Conservation (phyloP, 2,797 vertebrate genomes). For the Eurystomus glaucurus region DNA sequence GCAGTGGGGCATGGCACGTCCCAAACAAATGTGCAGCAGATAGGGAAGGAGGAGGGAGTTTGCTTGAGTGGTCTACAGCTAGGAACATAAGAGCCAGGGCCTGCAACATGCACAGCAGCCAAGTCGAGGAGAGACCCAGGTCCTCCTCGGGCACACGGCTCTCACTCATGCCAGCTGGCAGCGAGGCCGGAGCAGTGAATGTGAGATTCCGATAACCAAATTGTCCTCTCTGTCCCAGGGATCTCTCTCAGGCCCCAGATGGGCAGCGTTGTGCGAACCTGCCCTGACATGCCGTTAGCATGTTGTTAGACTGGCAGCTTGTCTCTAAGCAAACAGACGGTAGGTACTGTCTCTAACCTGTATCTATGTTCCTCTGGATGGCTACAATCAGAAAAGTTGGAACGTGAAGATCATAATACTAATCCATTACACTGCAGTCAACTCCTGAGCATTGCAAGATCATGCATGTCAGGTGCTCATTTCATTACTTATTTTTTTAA, state of each 20-base stretch:
- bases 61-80: background rate
- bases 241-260: background rate
- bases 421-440: constrained; percentile 55
- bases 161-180: background rate
- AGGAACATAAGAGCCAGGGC: background rate
- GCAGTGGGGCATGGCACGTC: background rate
- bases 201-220: background rate
- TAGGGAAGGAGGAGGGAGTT: background rate
- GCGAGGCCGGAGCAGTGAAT: background rate
- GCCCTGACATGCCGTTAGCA: background rate
- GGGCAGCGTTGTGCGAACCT: constrained; percentile 1
- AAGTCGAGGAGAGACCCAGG: background rate
- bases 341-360: constrained; percentile 76
- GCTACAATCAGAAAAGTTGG: constrained; percentile 79
- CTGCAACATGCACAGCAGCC: background rate
- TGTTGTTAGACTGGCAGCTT: constrained; percentile 63
- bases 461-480: constrained; percentile 58
- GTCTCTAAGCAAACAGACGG: constrained; percentile 63
- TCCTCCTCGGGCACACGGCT: background rate
- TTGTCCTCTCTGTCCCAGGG: background rate
- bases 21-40: background rate
- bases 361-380: constrained; percentile 78
- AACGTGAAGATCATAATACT: constrained; percentile 63
- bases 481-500: background rate
- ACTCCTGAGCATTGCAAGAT: constrained; percentile 15